phyloP scores from a whole-genome alignment of 2,797 vertebrate genomes.

The Lemur catta region DNA sequence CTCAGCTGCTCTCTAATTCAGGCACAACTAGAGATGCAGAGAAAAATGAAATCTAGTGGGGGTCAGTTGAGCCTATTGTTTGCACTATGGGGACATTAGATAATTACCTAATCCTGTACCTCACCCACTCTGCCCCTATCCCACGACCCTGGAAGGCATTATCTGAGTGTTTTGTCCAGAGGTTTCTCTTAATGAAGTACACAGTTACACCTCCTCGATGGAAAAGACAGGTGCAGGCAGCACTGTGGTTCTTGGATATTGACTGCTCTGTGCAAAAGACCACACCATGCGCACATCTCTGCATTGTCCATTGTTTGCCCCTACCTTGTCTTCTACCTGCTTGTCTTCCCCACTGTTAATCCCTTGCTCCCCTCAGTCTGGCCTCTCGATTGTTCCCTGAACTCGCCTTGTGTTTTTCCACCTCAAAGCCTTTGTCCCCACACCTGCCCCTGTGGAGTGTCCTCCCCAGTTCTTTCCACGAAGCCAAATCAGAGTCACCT shows the following conservation, averaged over 20 bases:
- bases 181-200: neutral
- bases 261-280: neutral
- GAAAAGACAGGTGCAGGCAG: neutral
- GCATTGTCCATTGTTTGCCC: neutral
- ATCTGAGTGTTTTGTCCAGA: neutral
- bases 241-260: neutral
- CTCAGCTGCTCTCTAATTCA: conserved; percentile 32
- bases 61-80: neutral
- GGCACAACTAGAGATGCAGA: conserved; percentile 39
- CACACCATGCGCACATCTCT: neutral
- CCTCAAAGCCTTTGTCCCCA: conserved; percentile 12
- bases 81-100: neutral
- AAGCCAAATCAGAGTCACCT: conserved; percentile 31
- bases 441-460: conserved; percentile 45
- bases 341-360: neutral
- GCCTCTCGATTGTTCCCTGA: neutral
- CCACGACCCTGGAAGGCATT: neutral
- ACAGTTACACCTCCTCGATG: neutral
- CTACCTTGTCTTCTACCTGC: neutral
- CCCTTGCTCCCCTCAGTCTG: neutral
- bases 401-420: conserved; percentile 53
- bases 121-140: neutral
- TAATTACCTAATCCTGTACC: neutral
- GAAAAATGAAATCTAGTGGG: neutral
- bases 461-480: neutral